These are phyloP conservation scores for Chrysocyon brachyurus DNA, from an alignment of 2,797 vertebrate species.

Conservation along the genomic window DNA sequence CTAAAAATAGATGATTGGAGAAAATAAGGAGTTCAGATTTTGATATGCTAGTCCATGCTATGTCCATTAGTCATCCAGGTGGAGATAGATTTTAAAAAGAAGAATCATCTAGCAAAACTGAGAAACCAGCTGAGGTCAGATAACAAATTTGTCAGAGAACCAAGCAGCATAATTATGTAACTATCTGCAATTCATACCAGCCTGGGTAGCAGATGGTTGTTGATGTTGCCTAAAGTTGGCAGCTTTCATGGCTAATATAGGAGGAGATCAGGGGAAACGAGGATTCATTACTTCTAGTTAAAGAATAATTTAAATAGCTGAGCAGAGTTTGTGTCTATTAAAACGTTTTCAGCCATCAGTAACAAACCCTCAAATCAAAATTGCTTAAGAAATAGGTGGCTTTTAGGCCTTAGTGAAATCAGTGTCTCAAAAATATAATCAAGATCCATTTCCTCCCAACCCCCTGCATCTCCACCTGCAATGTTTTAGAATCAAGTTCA, in stretches of 20 bases:
- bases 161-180: neutral
- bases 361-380: slow-evolving; percentile 14
- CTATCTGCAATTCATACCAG: neutral
- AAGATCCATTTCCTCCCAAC: neutral
- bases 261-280: neutral
- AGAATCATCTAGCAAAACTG: neutral
- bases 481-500: neutral
- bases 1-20: neutral
- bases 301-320: neutral
- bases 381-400: neutral
- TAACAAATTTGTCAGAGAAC: neutral
- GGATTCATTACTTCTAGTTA: slow-evolving; percentile 25
- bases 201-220: slow-evolving; percentile 12
- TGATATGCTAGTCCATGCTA: neutral
- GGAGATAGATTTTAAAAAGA: neutral
- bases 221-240: neutral
- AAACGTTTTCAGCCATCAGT: neutral
- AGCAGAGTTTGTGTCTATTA: neutral
- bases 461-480: neutral
- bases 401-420: neutral
- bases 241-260: neutral
- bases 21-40: neutral
- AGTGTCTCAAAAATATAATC: neutral
- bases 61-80: neutral
- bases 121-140: neutral